phyloP scores from a whole-genome alignment of 2,888 invertebrate genomes.

The Calliopum simillimum region DNA sequence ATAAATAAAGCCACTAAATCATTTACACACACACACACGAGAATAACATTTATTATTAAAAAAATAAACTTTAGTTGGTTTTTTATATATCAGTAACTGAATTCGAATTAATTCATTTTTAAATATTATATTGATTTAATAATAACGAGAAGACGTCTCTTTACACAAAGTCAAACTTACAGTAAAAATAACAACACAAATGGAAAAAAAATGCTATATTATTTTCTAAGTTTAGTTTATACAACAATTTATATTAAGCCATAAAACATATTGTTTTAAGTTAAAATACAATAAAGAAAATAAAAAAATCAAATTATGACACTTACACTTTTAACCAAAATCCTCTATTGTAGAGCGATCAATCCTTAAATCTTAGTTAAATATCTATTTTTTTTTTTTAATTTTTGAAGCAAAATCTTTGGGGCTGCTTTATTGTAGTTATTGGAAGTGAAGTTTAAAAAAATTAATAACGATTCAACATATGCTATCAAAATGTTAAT shows the following conservation, averaged over 20 bases:
- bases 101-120: not conserved
- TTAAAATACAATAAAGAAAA: no score
- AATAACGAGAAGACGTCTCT: not conserved
- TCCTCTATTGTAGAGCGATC: no score
- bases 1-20: not conserved
- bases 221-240: slow-evolving; percentile 16
- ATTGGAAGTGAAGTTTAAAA: no score
- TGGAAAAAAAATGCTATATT: not conserved
- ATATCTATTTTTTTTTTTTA: no score
- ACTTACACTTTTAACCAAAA: no score
- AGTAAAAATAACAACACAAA: slow-evolving; percentile 3
- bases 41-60: not conserved
- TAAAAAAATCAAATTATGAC: no score
- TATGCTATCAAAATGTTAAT: no score
- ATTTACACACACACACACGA: not conserved
- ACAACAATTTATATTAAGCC: not conserved
- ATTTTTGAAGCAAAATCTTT: no score
- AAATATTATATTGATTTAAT: not conserved
- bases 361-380: no score
- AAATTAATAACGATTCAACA: no score
- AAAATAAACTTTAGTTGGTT: not conserved
- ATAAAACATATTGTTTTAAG: no score
- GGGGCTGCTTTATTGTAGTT: no score
- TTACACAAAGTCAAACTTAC: not conserved
- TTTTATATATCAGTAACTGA: not conserved